phyloP scores from a whole-genome alignment of 2,797 vertebrate species.

The Dendrocincla tyrannina region DNA sequence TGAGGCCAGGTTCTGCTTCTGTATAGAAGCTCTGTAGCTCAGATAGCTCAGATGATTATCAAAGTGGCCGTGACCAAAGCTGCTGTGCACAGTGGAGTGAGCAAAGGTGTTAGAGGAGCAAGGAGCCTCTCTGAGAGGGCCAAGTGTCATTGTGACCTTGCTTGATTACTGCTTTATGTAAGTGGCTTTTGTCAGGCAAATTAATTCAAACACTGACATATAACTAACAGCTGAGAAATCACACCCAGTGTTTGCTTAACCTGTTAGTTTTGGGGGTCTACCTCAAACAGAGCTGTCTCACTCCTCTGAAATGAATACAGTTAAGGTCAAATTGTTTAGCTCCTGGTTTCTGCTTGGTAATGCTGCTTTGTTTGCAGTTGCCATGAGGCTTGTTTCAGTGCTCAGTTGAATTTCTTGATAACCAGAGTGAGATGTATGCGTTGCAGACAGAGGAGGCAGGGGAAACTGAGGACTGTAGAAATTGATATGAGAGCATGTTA shows the following conservation, averaged over 20 bases:
- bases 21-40: background rate
- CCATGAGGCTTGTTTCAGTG: background rate
- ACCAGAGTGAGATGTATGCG: background rate
- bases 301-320: background rate
- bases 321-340: background rate
- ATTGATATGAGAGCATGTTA: background rate
- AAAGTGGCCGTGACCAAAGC: background rate
- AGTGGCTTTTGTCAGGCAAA: slow-evolving; percentile 7
- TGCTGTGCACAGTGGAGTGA: background rate
- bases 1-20: background rate
- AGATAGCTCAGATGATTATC: background rate
- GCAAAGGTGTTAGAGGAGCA: background rate
- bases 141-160: slow-evolving; percentile 32
- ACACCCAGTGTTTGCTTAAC: slow-evolving; percentile 4
- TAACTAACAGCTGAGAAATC: slow-evolving; percentile 20
- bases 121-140: background rate
- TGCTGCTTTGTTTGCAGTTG: background rate
- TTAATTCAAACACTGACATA: background rate
- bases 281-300: background rate
- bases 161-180: background rate
- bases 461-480: background rate
- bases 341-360: background rate
- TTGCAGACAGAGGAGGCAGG: background rate
- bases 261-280: background rate
- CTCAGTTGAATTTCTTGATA: background rate